phyloP scores from a whole-genome alignment of 1,140 invertebrate species.

The Trichomalopsis sarcophagae region DNA sequence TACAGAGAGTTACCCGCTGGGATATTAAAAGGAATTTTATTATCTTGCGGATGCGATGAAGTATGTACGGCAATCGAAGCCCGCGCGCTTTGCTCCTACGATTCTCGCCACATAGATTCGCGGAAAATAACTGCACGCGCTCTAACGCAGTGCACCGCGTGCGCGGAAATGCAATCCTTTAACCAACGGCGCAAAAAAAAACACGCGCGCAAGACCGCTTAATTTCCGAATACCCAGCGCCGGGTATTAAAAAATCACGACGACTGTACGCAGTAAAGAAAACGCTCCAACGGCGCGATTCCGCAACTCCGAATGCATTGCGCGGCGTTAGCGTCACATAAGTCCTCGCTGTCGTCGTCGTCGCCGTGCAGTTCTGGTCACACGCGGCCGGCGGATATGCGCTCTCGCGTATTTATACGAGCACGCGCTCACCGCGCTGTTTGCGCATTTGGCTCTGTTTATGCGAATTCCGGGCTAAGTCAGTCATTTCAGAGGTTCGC shows the following conservation, averaged over 20 bases:
- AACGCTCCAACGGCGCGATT: neutral
- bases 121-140: no score
- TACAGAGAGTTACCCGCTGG: neutral
- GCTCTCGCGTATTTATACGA: neutral
- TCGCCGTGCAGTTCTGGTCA: conserved; percentile 4
- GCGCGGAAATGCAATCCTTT: neutral
- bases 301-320: neutral
- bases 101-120: no score
- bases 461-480: conserved; percentile 42
- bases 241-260: no score
- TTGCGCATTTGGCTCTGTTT: conserved; percentile 24
- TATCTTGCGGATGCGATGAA: neutral
- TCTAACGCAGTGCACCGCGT: neutral
- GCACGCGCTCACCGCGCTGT: neutral
- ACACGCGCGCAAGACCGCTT: no score
- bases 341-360: no score
- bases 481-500: conserved; percentile 33
- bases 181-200: neutral
- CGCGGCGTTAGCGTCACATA: neutral
- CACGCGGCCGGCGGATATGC: neutral
- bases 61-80: no score
- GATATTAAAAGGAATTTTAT: neutral
- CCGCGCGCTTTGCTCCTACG: no score
- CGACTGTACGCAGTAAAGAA: neutral
- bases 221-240: no score